phyloP scores from a whole-genome alignment of 2,888 invertebrate species.

The Crematogaster levior region DNA sequence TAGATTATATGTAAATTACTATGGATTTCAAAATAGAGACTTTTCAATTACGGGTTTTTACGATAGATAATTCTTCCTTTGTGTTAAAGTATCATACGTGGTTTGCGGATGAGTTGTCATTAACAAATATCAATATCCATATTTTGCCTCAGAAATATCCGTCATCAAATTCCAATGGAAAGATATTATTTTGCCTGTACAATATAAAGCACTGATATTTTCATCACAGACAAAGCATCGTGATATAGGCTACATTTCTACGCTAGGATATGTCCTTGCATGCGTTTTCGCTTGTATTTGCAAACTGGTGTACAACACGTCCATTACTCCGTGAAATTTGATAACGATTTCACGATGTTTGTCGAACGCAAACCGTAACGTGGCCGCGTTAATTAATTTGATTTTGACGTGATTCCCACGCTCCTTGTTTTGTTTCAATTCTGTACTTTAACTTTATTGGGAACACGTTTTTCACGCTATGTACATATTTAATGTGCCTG shows the following conservation, averaged over 20 bases:
- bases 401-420: conserved; percentile 12
- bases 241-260: neutral
- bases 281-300: neutral
- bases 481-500: conserved; percentile 14
- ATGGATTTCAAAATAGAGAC: neutral
- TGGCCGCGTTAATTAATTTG: conserved; percentile 15
- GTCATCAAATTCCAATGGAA: neutral
- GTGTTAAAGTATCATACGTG: neutral
- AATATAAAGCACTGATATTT: neutral
- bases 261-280: neutral
- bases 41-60: neutral
- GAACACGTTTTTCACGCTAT: conserved; percentile 12
- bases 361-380: neutral
- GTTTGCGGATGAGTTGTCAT: neutral
- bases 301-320: neutral
- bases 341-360: conserved; percentile 33
- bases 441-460: conserved; percentile 15
- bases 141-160: neutral
- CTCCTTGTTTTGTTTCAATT: conserved; percentile 17
- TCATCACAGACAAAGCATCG: neutral
- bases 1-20: neutral
- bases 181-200: neutral
- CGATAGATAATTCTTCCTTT: neutral
- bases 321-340: conserved; percentile 15
- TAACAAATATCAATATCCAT: neutral